A percentile compares a stretch with the other conserved stretches of the same genome.
Conservation (phyloP, 1,140 invertebrate species). For the Scylla paramamosain region DNA sequence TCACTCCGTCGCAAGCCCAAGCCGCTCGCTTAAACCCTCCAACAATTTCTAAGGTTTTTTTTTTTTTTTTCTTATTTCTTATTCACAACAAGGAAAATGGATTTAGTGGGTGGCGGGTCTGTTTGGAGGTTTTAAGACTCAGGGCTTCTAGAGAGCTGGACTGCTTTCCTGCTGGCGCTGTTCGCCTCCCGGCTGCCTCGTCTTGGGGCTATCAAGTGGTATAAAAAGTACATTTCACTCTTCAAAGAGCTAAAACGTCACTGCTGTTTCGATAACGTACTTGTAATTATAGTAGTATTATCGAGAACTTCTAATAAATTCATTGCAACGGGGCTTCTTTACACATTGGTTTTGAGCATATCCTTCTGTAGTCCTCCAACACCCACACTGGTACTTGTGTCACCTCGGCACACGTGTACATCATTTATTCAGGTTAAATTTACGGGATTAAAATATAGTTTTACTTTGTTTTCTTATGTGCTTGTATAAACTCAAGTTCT, state of each 20-base stretch:
- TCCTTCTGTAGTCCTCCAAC: conserved; percentile 52
- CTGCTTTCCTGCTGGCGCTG: neutral
- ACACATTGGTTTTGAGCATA: conserved; percentile 70
- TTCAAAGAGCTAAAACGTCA: conserved; percentile 47
- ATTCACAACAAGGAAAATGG: conserved; percentile 57
- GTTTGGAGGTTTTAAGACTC: conserved; percentile 7
- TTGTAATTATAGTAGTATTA: conserved; percentile 46
- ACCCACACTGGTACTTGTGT: conserved; percentile 43
- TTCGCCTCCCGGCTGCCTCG: neutral
- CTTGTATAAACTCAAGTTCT: conserved; percentile 65
- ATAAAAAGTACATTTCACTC: conserved; percentile 7
- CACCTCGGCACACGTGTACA: conserved; percentile 52
- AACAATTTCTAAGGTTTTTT: conserved; percentile 6
- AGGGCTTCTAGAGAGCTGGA: neutral
- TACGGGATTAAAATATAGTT: conserved; percentile 70
- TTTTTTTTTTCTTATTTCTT: conserved; percentile 50
- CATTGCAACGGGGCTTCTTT: conserved; percentile 53
- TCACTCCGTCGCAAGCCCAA: neutral
- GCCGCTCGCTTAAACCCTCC: conserved; percentile 17
- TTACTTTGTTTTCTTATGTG: conserved; percentile 65
- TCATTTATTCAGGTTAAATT: conserved; percentile 50
- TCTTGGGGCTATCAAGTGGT: neutral
- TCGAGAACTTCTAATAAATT: conserved; percentile 47
- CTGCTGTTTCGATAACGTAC: conserved; percentile 40
- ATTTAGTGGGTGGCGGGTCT: neutral